These are phyloP conservation scores for Pantherophis vulpinus DNA, from an alignment of 2,797 vertebrate genomes.

Conservation along the genomic window DNA sequence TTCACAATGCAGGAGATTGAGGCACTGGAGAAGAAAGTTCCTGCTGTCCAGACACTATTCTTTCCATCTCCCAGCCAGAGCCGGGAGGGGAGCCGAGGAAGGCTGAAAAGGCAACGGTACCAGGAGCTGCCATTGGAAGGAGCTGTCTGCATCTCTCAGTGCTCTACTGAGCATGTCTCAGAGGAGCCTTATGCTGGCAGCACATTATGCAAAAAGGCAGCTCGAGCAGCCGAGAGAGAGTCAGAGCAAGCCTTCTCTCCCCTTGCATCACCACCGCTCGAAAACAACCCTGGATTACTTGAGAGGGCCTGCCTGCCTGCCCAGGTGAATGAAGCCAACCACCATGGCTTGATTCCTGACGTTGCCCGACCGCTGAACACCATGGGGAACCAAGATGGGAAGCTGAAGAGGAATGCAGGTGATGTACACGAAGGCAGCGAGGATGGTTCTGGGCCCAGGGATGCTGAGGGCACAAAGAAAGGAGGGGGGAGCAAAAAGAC, in stretches of 20 bases:
- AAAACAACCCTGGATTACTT: conserved; percentile 68
- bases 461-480: conserved; percentile 83
- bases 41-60: conserved; percentile 75
- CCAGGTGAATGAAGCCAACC: conserved; percentile 37
- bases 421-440: conserved; percentile 83
- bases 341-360: conserved; percentile 79
- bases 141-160: conserved; percentile 71
- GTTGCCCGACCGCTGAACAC: conserved; percentile 69
- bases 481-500: conserved; percentile 80
- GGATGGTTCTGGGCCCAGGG: conserved; percentile 79
- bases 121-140: conserved; percentile 70
- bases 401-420: conserved; percentile 82
- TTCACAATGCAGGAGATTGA: conserved; percentile 76
- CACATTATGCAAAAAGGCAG: conserved; percentile 79
- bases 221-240: conserved; percentile 68
- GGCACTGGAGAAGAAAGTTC: conserved; percentile 76
- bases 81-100: conserved; percentile 33
- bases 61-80: conserved; percentile 71
- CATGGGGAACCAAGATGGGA: conserved; percentile 98
- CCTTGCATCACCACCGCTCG: conserved; percentile 68
- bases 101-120: conserved; percentile 60
- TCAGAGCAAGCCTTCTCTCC: conserved; percentile 69
- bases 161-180: conserved; percentile 77
- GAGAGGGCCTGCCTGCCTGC: conserved; percentile 50
- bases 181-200: conserved; percentile 73